Evolutionary conservation across 1,140 invertebrate species (phyloP), one percentile per base, ranked within the genome.

Genomic region (Charaxes varanes): DNA sequence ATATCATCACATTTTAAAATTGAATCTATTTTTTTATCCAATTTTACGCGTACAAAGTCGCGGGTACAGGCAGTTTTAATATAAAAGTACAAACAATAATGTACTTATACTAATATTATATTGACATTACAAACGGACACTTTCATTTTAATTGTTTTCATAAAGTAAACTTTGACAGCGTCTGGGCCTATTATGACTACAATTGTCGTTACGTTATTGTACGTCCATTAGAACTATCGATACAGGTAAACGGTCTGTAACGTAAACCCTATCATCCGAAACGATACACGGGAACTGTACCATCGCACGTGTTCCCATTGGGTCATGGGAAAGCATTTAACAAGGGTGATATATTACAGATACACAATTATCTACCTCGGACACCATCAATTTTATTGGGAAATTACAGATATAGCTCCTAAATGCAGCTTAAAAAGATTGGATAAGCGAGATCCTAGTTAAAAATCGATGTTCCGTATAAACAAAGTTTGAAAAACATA

Each of bases 291-390:
- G 33, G 24, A 36, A 41, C 35, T 11, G 19, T 22, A 31, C 28
- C 41, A 48, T 51, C 44, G 24, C 59, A 62, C 55, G 59, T 59
- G 52, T 53, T 48, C 44, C 42, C 46, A 40, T 37, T 52, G 49
- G 41, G 43, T 38, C 58, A 65, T 73, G 72, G 70, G 67, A 74
- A 74, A 68, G 34, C 66, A 46, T 67, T 77, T 74, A 80, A 71
- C 70, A 53, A 70, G 71, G 71, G 71, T 61, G 65, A 67, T 70
- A 67, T 62, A 62, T 50, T 27, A 40, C 38, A 28, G 62, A 69
- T 68, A 66, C 52, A 52, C 64, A 69, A 76, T 74, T 79, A 76
- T 68, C 58, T 67, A 47, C 54, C 59, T 50, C 43, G 47, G 27
- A 36, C 18, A 40, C 34, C 41, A 63, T 58, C 52, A 41, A 43